phyloP scores from a whole-genome alignment of 2,797 vertebrate species.

The Labeo calbasu region DNA sequence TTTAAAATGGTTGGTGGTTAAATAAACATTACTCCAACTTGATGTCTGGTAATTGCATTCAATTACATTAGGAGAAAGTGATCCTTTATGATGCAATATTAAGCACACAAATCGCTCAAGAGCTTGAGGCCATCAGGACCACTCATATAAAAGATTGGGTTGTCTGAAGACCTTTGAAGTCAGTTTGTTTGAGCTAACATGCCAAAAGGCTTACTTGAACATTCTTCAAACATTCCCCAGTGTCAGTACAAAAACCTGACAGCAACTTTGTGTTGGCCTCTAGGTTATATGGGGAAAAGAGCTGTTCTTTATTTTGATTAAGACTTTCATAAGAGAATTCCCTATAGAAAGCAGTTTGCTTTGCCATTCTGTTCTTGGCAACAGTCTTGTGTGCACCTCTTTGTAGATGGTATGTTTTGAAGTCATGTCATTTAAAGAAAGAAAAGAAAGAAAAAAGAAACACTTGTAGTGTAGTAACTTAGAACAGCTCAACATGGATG shows the following conservation, averaged over 20 bases:
- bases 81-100: constrained; percentile 10
- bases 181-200: constrained; percentile 27
- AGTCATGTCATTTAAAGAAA: constrained; percentile 30
- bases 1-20: constrained; percentile 7
- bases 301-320: constrained; percentile 41
- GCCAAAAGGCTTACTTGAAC: constrained; percentile 23
- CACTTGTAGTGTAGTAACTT: constrained; percentile 30
- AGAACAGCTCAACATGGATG: constrained; percentile 16
- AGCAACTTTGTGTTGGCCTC: constrained; percentile 26
- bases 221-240: constrained; percentile 44
- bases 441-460: background rate
- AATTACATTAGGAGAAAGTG: constrained; percentile 19
- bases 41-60: constrained; percentile 23
- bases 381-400: constrained; percentile 32
- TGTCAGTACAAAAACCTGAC: constrained; percentile 16
- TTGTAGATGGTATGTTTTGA: constrained; percentile 46
- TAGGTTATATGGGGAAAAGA: constrained; percentile 18
- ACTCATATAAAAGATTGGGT: constrained; percentile 22
- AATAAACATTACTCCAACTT: constrained; percentile 27
- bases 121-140: constrained; percentile 1
- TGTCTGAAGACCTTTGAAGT: constrained; percentile 22
- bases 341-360: constrained; percentile 20
- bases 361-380: constrained; percentile 13
- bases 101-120: background rate
- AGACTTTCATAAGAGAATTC: constrained; percentile 40